Conservation (phyloP, 92 coral and sea anemone genomes). For the Nematostella vectensis region DNA sequence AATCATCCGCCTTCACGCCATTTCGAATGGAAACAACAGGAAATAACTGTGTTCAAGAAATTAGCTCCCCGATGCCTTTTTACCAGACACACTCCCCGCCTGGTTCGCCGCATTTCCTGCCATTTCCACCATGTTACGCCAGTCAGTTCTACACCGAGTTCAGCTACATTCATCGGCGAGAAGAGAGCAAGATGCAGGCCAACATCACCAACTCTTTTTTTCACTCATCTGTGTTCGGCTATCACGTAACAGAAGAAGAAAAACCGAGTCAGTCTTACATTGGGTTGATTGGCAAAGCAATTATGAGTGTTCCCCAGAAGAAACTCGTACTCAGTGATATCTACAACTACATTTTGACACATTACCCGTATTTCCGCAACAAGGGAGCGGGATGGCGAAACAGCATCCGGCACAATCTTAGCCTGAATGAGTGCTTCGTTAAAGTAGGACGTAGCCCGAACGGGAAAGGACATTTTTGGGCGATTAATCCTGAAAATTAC, state of each 20-base stretch:
- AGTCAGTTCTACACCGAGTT: not conserved
- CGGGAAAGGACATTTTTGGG: slow-evolving; percentile 92
- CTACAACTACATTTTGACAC: slow-evolving; percentile 68
- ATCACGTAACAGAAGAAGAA: slow-evolving; percentile 53
- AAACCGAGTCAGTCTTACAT: slow-evolving; percentile 86
- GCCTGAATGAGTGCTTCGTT: slow-evolving; percentile 77
- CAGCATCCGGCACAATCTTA: slow-evolving; percentile 78
- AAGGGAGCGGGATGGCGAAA: slow-evolving; percentile 87
- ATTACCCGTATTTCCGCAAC: slow-evolving; percentile 80
- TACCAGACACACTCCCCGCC: not conserved
- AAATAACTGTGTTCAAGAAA: not conserved
- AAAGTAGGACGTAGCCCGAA: slow-evolving; percentile 87
- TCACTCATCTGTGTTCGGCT: not conserved
- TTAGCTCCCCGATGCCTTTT: not conserved
- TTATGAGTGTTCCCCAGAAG: slow-evolving; percentile 71
- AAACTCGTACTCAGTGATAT: slow-evolving; percentile 81
- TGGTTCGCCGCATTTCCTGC: not conserved
- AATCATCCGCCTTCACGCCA: slow-evolving; percentile 23
- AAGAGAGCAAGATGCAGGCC: slow-evolving; percentile 3
- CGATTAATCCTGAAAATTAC: slow-evolving; percentile 62
- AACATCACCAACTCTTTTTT: too few species aligned
- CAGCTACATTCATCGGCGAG: slow-evolving; percentile 3
- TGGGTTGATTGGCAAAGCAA: slow-evolving; percentile 79
- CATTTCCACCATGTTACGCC: too few species aligned
- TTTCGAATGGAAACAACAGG: not conserved